A percentile compares a stretch with the other conserved stretches of the same genome.
Conservation (phyloP, 1,140 invertebrate species). For the Ylistrum balloti region DNA sequence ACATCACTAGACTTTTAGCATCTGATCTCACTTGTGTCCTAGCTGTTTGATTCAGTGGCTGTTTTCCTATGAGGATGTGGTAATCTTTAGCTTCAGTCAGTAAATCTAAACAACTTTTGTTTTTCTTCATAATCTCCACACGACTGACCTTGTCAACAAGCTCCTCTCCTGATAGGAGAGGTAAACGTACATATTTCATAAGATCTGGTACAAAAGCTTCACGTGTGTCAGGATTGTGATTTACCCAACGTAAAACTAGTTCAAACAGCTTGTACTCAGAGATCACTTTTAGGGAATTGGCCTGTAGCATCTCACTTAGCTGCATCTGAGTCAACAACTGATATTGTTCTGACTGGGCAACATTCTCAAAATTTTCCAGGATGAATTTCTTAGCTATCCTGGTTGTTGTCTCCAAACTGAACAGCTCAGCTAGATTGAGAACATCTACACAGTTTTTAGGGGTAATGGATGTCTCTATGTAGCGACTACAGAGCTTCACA, state of each 20-base stretch:
- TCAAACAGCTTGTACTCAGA: slow-evolving; percentile 80
- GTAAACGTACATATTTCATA: slow-evolving; percentile 79
- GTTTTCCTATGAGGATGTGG: slow-evolving; percentile 80
- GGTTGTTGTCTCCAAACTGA: slow-evolving; percentile 70
- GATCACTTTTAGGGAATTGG: slow-evolving; percentile 75
- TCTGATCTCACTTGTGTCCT: slow-evolving; percentile 79
- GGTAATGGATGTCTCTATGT: slow-evolving; percentile 77
- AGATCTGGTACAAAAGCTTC: slow-evolving; percentile 73
- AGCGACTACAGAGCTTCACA: slow-evolving; percentile 80
- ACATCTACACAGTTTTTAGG: slow-evolving; percentile 81
- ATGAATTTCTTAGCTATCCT: slow-evolving; percentile 74
- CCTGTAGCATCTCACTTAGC: slow-evolving; percentile 73
- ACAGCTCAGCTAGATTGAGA: slow-evolving; percentile 80
- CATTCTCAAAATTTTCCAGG: slow-evolving; percentile 78
- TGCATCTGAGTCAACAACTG: slow-evolving; percentile 74
- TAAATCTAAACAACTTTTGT: slow-evolving; percentile 75
- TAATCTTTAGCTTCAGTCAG: slow-evolving; percentile 81
- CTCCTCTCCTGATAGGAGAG: slow-evolving; percentile 79
- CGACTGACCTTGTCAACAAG: slow-evolving; percentile 80
- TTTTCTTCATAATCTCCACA: slow-evolving; percentile 76
- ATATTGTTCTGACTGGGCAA: slow-evolving; percentile 79
- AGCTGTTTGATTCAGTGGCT: slow-evolving; percentile 76
- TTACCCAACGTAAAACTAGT: slow-evolving; percentile 78
- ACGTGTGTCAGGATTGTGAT: slow-evolving; percentile 66
- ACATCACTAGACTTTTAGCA: slow-evolving; percentile 77